Evolutionary conservation across 2,113 vertebrate species (phyloP).

Genomic region (Hyperopisus bebe): DNA sequence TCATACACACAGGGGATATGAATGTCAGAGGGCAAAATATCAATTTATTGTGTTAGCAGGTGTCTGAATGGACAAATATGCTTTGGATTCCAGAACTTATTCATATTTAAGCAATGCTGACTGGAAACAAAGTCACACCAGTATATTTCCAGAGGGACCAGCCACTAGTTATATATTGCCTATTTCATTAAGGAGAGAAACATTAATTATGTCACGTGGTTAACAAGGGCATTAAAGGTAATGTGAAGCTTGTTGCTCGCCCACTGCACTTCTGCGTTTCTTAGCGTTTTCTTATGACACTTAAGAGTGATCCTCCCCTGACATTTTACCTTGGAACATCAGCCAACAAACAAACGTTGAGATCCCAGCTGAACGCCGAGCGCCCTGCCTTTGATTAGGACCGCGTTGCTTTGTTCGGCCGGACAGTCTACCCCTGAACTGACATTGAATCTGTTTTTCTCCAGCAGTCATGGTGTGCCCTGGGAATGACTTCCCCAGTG

Average conservation of each 20-base stretch:
- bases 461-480: conserved; percentile 20
- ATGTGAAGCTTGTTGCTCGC: neutral
- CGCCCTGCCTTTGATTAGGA: conserved; percentile 16
- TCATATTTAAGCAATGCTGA: neutral
- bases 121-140: neutral
- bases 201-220: neutral
- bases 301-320: neutral
- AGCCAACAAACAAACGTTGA: conserved; percentile 6
- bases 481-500: conserved; percentile 24
- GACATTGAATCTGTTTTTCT: conserved; percentile 35
- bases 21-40: conserved; percentile 7
- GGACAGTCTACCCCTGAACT: conserved; percentile 28
- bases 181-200: neutral
- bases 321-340: neutral
- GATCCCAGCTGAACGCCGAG: neutral
- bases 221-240: neutral
- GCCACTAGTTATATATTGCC: neutral
- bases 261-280: neutral
- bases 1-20: neutral
- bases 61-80: conserved; percentile 1
- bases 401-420: conserved; percentile 17
- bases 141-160: neutral
- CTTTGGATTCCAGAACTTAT: neutral
- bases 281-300: neutral
- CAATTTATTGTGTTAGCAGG: conserved; percentile 4